Evolutionary conservation across 2,888 invertebrate genomes (phyloP), one percentile per base, ranked within the genome.

Genomic region (Pegoplata infirma): DNA sequence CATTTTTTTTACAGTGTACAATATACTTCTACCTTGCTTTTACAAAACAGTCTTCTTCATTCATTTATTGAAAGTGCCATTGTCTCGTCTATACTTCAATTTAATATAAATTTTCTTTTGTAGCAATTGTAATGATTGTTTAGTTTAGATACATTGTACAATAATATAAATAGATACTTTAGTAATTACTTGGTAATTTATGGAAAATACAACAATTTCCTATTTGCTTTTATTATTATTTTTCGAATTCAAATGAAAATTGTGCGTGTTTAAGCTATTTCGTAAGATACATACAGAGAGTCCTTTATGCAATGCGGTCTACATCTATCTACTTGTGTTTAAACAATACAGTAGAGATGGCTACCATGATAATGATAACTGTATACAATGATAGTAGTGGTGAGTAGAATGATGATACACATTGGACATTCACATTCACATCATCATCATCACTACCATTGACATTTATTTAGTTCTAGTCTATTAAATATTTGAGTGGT

Each of bases 111-210:
- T 59, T 59, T 55, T 16, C 36, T 32, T 23, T n/a, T n/a, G 21
- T 21, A 23, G 1, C n/a, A 21, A 16, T 55, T 21, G 12, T 28
- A 61, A 46, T 44, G 46, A 46, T 61, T 55, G 32, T n/a, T 17
- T 12, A 21, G 46, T 28, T 25, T n/a, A 14, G 14, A 58, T 17
- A 17, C 53, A 40, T 23, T 36, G 12, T 28, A 32, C 21, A 21
- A 21, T 36, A 23, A 10, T 44, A 19, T 53, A 19, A 6, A 49
- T 17, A 71, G 36, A 47, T 53, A 75, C 56, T 71, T 46, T 21
- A 49, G 58, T 79, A 75, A 75, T 75, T 71, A 75, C 67, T 51
- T 40, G 16, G 44, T 79, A 71, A 79, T 79, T 75, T 79, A 63
- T 75, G 75, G 63, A 56, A 74, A 58, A 71, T 69, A 71, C 47